A percentile compares a stretch with the other conserved stretches of the same genome.
Conservation (phyloP, 2,113 vertebrate species). For the Mustela lutreola region DNA sequence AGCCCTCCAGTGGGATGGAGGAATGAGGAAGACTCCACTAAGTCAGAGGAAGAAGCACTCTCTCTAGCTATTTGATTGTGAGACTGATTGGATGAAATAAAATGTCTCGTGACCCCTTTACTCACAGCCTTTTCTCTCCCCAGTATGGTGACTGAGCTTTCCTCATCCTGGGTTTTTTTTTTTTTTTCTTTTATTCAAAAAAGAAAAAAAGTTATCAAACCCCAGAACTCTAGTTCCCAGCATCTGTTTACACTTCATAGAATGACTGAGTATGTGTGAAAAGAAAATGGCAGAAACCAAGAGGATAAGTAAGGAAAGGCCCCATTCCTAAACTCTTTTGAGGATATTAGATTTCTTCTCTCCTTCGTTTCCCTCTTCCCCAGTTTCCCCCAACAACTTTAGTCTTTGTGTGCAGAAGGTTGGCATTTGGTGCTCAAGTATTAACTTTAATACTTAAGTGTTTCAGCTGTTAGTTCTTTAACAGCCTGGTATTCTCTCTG, state of each 20-base stretch:
- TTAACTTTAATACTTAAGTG: slow-evolving; percentile 56
- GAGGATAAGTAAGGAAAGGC: not conserved
- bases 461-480: not conserved
- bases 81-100: slow-evolving; percentile 2
- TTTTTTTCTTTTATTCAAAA: not conserved
- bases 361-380: not conserved
- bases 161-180: not conserved
- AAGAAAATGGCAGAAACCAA: slow-evolving; percentile 46
- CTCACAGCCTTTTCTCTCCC: not conserved
- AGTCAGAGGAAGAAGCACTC: not conserved
- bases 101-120: not conserved
- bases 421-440: slow-evolving; percentile 29
- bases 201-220: not conserved
- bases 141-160: not conserved
- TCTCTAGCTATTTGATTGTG: not conserved
- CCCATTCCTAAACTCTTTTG: not conserved
- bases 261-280: slow-evolving; percentile 46
- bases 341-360: slow-evolving; percentile 45
- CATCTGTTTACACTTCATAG: slow-evolving; percentile 47
- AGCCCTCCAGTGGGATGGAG: not conserved
- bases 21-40: not conserved
- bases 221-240: not conserved
- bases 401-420: not conserved
- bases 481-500: not conserved
- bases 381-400: not conserved